A percentile compares a stretch with the other conserved stretches of the same genome.
phyloP scores from a whole-genome alignment of 2,888 invertebrate genomes.

The Sipha maydis region DNA sequence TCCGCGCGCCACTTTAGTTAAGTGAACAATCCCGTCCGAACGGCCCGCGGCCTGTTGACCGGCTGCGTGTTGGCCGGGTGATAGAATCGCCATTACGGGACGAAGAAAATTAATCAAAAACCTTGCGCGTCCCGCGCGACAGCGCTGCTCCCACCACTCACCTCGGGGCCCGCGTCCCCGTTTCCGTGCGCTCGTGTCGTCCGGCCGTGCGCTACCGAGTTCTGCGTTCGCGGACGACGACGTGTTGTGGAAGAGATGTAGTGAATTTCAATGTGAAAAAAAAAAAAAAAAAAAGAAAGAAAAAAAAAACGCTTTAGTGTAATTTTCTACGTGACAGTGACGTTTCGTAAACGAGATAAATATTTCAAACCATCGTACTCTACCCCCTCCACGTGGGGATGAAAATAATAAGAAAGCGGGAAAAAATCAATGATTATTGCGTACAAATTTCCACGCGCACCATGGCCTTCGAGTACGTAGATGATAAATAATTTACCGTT shows the following conservation, averaged over 20 bases:
- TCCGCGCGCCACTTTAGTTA: constrained; percentile 31
- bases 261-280: constrained; percentile 15
- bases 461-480: neutral
- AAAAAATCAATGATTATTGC: neutral
- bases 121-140: neutral
- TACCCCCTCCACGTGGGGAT: no score
- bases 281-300: neutral
- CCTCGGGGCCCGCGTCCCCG: no score
- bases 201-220: no score
- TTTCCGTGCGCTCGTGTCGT: no score
- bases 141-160: no score
- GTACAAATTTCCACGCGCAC: no score
- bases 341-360: neutral
- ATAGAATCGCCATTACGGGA: constrained; percentile 10
- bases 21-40: constrained; percentile 35
- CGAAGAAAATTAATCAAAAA: constrained; percentile 27
- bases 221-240: neutral
- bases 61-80: constrained; percentile 16
- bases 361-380: neutral
- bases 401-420: neutral
- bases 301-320: neutral
- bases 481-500: constrained; percentile 13
- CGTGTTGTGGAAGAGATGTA: neutral
- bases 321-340: constrained; percentile 12
- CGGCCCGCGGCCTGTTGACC: neutral